These are phyloP conservation scores for Garrulus glandarius DNA, from an alignment of 2,797 vertebrate species.

Conservation along the genomic window DNA sequence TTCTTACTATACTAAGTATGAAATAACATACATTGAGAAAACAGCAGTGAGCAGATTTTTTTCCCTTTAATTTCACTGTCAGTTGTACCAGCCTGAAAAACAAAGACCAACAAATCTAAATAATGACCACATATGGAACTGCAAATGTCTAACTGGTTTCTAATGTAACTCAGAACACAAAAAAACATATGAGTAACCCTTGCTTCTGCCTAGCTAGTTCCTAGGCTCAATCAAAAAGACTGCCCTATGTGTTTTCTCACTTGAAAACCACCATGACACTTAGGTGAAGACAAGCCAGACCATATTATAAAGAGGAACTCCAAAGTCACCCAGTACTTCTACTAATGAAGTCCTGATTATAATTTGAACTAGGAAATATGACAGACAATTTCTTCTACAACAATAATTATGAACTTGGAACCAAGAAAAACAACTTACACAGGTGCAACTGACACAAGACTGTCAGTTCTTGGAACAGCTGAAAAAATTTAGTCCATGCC, in stretches of 20 bases:
- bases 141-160: background rate
- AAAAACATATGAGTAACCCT: fast-evolving
- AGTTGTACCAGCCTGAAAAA: background rate
- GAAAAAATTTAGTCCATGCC: background rate
- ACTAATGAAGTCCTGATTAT: background rate
- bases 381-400: background rate
- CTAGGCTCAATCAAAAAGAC: background rate
- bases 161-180: background rate
- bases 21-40: slow-evolving; percentile 12
- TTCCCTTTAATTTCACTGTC: background rate
- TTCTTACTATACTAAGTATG: background rate
- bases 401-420: background rate
- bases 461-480: background rate
- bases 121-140: background rate
- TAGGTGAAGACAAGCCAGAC: background rate
- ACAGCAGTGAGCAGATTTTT: background rate
- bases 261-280: background rate
- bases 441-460: background rate
- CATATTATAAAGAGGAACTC: background rate
- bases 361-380: background rate
- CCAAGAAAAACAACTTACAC: background rate
- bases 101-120: background rate
- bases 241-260: background rate
- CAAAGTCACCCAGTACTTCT: background rate
- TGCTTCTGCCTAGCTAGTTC: background rate